Conservation (phyloP, 1,140 invertebrate genomes). For the Nasonia giraulti region DNA sequence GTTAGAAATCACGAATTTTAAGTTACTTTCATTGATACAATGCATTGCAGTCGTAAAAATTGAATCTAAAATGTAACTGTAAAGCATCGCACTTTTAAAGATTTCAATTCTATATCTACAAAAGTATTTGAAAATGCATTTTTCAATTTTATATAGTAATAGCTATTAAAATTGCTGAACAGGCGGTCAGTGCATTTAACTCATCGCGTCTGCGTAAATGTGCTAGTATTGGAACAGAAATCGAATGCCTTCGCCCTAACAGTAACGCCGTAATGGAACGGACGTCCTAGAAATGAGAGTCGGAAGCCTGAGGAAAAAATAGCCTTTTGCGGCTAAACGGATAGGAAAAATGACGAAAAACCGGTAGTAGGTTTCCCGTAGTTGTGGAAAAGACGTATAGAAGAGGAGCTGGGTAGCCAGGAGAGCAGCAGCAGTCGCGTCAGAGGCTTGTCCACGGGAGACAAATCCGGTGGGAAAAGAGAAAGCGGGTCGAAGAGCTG, state of each 20-base stretch:
- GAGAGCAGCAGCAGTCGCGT: not conserved
- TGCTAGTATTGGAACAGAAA: not conserved
- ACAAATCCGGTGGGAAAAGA: slow-evolving; percentile 73
- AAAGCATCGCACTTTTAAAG: too few species aligned
- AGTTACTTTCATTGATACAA: too few species aligned
- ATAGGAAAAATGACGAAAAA: not conserved
- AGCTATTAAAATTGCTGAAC: too few species aligned
- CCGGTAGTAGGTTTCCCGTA: not conserved
- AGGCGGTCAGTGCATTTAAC: too few species aligned
- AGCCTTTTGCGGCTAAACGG: not conserved
- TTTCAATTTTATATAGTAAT: too few species aligned
- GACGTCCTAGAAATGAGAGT: not conserved
- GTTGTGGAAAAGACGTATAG: not conserved
- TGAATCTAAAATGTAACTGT: too few species aligned
- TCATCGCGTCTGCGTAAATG: too few species aligned
- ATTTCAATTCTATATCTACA: too few species aligned
- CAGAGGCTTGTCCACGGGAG: slow-evolving; percentile 57
- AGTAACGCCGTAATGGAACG: not conserved
- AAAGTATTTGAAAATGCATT: too few species aligned
- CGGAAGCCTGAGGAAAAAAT: not conserved
- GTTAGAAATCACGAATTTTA: too few species aligned
- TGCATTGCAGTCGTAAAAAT: too few species aligned
- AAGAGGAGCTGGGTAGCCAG: not conserved
- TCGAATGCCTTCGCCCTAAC: too few species aligned
- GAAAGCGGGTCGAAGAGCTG: slow-evolving; percentile 74